Conservation (phyloP, 2,888 invertebrate species). For the Drosophila histrio region DNA sequence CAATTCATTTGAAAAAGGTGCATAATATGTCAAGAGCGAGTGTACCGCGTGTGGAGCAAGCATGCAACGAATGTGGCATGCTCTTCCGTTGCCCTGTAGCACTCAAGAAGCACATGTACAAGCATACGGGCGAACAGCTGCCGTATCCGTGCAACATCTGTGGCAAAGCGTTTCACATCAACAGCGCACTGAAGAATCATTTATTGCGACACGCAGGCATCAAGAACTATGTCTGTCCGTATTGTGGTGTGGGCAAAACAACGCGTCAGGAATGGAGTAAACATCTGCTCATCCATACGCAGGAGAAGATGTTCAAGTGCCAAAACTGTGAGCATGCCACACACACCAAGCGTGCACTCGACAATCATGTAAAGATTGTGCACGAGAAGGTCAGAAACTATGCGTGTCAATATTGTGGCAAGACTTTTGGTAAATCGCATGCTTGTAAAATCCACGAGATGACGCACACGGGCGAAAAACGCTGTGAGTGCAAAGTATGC, state of each 20-base stretch:
- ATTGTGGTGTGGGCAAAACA: constrained; percentile 82
- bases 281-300: constrained; percentile 81
- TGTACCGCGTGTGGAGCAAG: constrained; percentile 68
- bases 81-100: constrained; percentile 81
- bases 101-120: constrained; percentile 81
- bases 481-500: constrained; percentile 81
- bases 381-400: constrained; percentile 79
- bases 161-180: constrained; percentile 82
- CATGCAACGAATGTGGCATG: constrained; percentile 79
- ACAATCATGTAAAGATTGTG: constrained; percentile 80
- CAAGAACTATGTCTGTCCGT: constrained; percentile 82
- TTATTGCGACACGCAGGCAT: constrained; percentile 82
- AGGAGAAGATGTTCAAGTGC: constrained; percentile 82
- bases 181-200: constrained; percentile 82
- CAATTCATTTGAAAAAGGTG: constrained; percentile 78
- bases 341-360: constrained; percentile 81
- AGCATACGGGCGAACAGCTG: constrained; percentile 80
- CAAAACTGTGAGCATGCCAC: constrained; percentile 80
- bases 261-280: constrained; percentile 82
- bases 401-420: constrained; percentile 81
- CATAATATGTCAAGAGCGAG: constrained; percentile 64
- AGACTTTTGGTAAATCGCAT: constrained; percentile 81
- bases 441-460: constrained; percentile 82
- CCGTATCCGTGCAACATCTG: constrained; percentile 82
- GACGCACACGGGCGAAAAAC: constrained; percentile 81